Percentiles rank a stretch among this genome's conserved stretches.
These are phyloP conservation scores for Rhabdornis inornatus DNA, from an alignment of 2,113 vertebrate species.

Conservation along the genomic window DNA sequence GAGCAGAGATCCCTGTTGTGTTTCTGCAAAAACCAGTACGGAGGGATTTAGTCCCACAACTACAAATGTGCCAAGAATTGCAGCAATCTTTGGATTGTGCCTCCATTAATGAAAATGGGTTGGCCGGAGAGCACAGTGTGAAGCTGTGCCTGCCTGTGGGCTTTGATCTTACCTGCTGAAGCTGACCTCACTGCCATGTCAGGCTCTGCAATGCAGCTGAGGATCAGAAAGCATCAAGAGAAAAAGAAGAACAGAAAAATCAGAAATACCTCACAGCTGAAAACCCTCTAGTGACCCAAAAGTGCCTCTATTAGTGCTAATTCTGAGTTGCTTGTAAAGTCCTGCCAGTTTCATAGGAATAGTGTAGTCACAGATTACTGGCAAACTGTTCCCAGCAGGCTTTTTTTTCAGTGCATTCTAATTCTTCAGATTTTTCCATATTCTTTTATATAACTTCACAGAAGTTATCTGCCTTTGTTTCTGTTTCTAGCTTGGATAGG, in stretches of 20 bases:
- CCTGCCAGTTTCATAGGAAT: neutral
- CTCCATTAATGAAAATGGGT: neutral
- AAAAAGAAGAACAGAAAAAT: conserved; percentile 24
- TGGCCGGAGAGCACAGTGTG: neutral
- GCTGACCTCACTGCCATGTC: neutral
- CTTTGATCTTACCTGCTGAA: conserved; percentile 56
- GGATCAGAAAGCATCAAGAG: conserved; percentile 4
- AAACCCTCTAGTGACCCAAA: conserved; percentile 2
- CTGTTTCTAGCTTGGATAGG: neutral
- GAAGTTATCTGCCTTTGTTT: neutral
- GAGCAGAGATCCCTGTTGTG: neutral
- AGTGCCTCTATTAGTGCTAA: neutral
- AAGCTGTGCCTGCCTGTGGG: neutral
- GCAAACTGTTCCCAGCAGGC: neutral
- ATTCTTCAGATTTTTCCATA: neutral
- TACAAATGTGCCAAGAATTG: neutral
- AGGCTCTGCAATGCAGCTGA: neutral
- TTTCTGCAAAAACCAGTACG: neutral
- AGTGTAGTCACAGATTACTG: neutral
- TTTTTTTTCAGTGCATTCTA: neutral
- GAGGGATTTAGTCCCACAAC: neutral
- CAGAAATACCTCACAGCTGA: neutral
- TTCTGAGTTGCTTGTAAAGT: neutral
- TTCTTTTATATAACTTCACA: neutral
- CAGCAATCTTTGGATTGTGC: neutral